phyloP scores from a whole-genome alignment of 2,888 invertebrate genomes.

The Macaria notata region DNA sequence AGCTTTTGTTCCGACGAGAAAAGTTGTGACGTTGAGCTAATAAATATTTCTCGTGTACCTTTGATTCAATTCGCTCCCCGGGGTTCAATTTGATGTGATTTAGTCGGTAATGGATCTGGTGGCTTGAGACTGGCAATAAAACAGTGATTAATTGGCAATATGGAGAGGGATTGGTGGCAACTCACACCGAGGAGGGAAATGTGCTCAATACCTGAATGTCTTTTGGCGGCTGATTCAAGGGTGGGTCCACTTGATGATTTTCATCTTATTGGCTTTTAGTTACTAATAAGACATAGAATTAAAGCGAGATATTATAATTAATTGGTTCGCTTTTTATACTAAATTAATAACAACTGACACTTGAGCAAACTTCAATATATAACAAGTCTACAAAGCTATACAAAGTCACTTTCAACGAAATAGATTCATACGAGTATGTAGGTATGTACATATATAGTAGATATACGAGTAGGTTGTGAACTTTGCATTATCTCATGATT shows the following conservation, averaged over 20 bases:
- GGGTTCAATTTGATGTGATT: conserved; percentile 7
- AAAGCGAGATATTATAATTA: too few species aligned
- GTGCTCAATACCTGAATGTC: conserved; percentile 78
- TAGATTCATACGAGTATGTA: too few species aligned
- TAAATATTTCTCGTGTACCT: conserved; percentile 6
- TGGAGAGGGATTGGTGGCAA: conserved; percentile 79
- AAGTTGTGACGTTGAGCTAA: conserved; percentile 17
- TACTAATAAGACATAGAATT: too few species aligned
- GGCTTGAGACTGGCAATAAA: not conserved
- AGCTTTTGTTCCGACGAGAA: conserved; percentile 17
- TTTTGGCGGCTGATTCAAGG: conserved; percentile 83
- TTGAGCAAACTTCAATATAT: too few species aligned
- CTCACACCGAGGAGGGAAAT: conserved; percentile 68
- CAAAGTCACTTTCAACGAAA: too few species aligned
- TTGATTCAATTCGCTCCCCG: conserved; percentile 14
- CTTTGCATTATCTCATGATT: too few species aligned
- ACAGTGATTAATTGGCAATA: conserved; percentile 26
- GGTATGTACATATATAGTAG: too few species aligned
- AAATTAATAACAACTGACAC: too few species aligned
- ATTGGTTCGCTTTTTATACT: too few species aligned
- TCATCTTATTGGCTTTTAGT: too few species aligned
- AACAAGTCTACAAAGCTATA: too few species aligned
- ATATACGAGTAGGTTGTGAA: too few species aligned
- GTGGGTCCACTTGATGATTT: conserved; percentile 55
- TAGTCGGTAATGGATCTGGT: conserved; percentile 7